Conservation (phyloP, 2,888 invertebrate genomes). For the Tolmerus cingulatus region DNA sequence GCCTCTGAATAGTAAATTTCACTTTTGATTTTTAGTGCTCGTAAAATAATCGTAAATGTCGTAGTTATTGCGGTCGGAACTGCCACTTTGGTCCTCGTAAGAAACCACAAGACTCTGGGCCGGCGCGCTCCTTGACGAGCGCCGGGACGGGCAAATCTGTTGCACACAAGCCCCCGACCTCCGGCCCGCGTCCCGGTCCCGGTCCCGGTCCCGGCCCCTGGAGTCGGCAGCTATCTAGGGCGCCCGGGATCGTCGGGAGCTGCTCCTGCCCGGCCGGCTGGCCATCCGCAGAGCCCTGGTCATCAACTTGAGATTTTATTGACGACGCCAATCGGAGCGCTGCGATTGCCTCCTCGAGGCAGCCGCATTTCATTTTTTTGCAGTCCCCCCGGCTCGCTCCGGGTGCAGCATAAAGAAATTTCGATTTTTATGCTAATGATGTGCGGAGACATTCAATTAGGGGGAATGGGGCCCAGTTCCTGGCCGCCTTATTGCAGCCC, state of each 20-base stretch:
- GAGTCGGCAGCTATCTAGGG: neutral
- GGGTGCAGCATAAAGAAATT: conserved; percentile 5
- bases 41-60: conserved; percentile 61
- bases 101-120: conserved; percentile 44
- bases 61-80: conserved; percentile 63
- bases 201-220: too few relatives aligned
- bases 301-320: conserved; percentile 40
- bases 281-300: neutral
- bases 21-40: conserved; percentile 64
- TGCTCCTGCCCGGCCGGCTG: neutral
- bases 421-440: conserved; percentile 33
- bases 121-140: conserved; percentile 24
- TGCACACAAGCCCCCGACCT: neutral
- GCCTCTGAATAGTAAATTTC: conserved; percentile 57
- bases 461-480: neutral
- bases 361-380: conserved; percentile 1
- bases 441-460: conserved; percentile 27
- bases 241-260: neutral
- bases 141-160: neutral
- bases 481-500: neutral
- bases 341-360: neutral
- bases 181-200: neutral
- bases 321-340: neutral
- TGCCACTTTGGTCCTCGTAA: conserved; percentile 56
- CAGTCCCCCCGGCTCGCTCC: neutral